Evolutionary conservation across 1,140 invertebrate species (phyloP), one percentile per base, ranked within the genome.

Genomic region (Sipha flava): DNA sequence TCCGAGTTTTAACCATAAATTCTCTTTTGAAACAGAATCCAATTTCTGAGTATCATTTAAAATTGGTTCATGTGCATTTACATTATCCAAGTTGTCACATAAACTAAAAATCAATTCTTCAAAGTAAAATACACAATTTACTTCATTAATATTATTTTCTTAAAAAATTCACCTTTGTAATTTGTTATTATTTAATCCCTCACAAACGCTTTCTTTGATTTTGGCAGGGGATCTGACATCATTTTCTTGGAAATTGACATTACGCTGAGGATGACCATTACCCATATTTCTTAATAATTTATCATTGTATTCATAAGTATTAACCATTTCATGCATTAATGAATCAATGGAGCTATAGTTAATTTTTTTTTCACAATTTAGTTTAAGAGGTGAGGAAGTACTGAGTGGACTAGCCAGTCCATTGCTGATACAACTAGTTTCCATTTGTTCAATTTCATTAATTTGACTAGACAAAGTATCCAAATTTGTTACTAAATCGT

Each of bases 21-120:
- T 77, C 43, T 77, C 73, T 77, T 77, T 77, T 59, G 73, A 77
- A 40, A 77, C 37, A 29, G 73, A 77, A 16, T 77, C 73, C 5
- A 77, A 77, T 23, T 77, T 77, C 34, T 75, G 45, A 16, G 23
- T 12, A 59, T 57, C 34, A 37, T 43, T 54, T 29, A 57, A 54
- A 40, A 26, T 16, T 59, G 73, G 7, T 59, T 18, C 2, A 43
- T 16, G 49, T 57, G 49, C 21, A 9, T 14, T 57, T 37, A 26
- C 34, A 18, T 77, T 77, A 26, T 57, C 73, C 9, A 23, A 3
- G 14, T 77, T 9, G 2, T 26, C 16, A 43, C 73, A 59, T 37
- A 37, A 16, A 26, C 73, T 77, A 77, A 26, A 40, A n/a, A 57
- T 23, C 1, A 54, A 14, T 31, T 40, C 43, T n/a, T n/a, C n/a